Evolutionary conservation across 2,113 vertebrate genomes (phyloP), one percentile per base, ranked within the genome.

Genomic region (Rhinolophus sinicus): DNA sequence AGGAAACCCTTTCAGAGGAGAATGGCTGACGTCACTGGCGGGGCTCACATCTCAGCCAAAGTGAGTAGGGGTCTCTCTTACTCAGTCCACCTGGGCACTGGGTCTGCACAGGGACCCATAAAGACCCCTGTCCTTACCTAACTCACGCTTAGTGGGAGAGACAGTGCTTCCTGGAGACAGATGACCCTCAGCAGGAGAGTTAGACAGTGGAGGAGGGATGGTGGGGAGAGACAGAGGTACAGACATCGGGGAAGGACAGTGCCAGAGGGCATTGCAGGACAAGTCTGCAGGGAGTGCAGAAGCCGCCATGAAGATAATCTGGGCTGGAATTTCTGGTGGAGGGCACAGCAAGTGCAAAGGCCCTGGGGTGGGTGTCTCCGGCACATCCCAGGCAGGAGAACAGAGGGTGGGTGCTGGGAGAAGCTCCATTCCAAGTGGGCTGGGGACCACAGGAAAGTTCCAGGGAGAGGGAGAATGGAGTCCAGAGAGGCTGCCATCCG

Each of bases 341-440:
- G 8, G 44, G 33, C 35, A 6, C 16, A 0, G 22, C 11, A 15
- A 4, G 44, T 40, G 52, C 64, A 62, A 62, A 62, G 40, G 62
- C 38, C 40, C 33, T 7, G 83, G 38, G 13, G 9, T 16, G 33
- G 24, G 16, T 15, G 22, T 26, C n/a, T 1, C 47, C 12, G 47
- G 47, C 47, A 50, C 12, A 11, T 50, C 44, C 28, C 1, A 0
- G 12, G 35, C 44, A 54, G 8, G 40, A 44, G 22, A n/a, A 19
- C 5, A n/a, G 30, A 19, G 47, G 0, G 10, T 12, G 26, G 2
- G 16, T 6, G 2, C 12, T 2, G 12, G 1, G 3, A 58, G n/a
- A 33, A 3, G 6, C 9, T 35, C 24, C 16, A n/a, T 38, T 64
- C 19, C 56, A 15, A 22, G 54, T 33, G 64, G 33, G 6, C 2